These are phyloP conservation scores for Stichopus chloronotus DNA, from an alignment of 35 echinoderm and acorn worm genomes.

Conservation along the genomic window DNA sequence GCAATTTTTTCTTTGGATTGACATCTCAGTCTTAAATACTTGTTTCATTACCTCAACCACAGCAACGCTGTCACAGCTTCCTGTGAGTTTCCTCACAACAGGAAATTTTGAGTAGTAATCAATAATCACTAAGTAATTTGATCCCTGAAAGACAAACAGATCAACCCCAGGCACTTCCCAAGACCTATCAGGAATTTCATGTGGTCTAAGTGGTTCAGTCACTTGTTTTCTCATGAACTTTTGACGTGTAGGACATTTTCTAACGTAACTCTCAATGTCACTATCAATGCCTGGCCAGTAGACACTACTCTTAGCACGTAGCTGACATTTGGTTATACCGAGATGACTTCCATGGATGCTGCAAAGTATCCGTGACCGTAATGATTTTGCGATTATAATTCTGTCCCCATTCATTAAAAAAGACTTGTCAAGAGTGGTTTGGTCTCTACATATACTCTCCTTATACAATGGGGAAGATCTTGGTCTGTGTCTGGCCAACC, in stretches of 20 bases:
- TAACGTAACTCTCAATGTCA: constrained; percentile 43
- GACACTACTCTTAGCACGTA: constrained; percentile 34
- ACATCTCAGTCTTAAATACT: constrained; percentile 40
- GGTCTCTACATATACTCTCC: constrained; percentile 53
- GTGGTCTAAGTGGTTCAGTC: constrained; percentile 44
- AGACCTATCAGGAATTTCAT: constrained; percentile 62
- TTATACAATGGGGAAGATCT: constrained; percentile 30
- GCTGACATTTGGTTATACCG: constrained; percentile 21
- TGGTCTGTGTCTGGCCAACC: constrained; percentile 27
- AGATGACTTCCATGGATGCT: constrained; percentile 24
- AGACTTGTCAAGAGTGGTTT: constrained; percentile 18
- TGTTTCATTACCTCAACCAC: constrained; percentile 4
- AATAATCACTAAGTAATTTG: constrained; percentile 50
- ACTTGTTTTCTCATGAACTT: constrained; percentile 22
- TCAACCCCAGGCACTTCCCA: constrained; percentile 48
- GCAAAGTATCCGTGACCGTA: constrained; percentile 1
- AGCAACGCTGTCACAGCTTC: constrained; percentile 13
- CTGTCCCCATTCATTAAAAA: constrained; percentile 41
- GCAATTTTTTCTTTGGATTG: constrained; percentile 51
- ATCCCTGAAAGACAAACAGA: constrained; percentile 25
- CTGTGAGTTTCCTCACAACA: constrained; percentile 31
- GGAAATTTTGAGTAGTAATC: constrained; percentile 62
- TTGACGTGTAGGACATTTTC: constrained; percentile 27
- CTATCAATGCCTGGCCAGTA: constrained; percentile 53
- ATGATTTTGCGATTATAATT: constrained; percentile 32